Base-by-base conservation (phyloP, 2,888 invertebrate species). In the Thymelicus lineola region DNA sequence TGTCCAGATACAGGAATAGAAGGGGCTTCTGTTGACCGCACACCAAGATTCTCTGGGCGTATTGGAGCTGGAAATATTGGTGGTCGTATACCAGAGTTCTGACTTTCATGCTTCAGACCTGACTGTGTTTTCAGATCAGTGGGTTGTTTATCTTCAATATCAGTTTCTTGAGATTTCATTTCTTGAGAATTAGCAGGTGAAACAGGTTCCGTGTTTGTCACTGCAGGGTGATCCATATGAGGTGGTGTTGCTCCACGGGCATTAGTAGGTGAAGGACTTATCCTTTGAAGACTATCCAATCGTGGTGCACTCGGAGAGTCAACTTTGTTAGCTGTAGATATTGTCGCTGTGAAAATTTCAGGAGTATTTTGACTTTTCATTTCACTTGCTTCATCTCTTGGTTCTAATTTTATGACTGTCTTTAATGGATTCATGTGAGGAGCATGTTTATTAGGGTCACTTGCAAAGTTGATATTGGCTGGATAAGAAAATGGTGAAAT, bases 311-410 rank as follows among this genome's bases (percentile, higher is more conserved):
- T 92, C 6, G 93, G 89, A 15, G 91, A 89, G 74, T 92, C 93
- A 50, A 93, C 90, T 82, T 91, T 92, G 76, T 83, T 89, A 7
- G 82, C 88, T 64, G 88, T 83, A 70, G 92, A 87, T 76, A 93
- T 90, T 60, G 93, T 94, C 63, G 94, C 94, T 73, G 94, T 94
- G 74, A 94, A 94, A 62, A 94, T 90, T 82, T 94, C 94, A 73
- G 93, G 88, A 70, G 89, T 89, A 75, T 91, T 93, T 78, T 90
- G 91, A 81, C 81, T 90, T 77, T 94, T 94, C 81, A 93, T 83
- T 76, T 94, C 93, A 79, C 72, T 84, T 50, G 87, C 73, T 80
- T 94, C 94, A 87, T 94, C 94, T 80, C 94, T 85, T 12, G 94
- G 94, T 78, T 94, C 94, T 72, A 94, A 82, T 77, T 94, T 94